Percentiles rank a stretch among this genome's conserved stretches.
Evolutionary conservation across 2,888 invertebrate genomes (phyloP).

Genomic region (Tiphia femorata): DNA sequence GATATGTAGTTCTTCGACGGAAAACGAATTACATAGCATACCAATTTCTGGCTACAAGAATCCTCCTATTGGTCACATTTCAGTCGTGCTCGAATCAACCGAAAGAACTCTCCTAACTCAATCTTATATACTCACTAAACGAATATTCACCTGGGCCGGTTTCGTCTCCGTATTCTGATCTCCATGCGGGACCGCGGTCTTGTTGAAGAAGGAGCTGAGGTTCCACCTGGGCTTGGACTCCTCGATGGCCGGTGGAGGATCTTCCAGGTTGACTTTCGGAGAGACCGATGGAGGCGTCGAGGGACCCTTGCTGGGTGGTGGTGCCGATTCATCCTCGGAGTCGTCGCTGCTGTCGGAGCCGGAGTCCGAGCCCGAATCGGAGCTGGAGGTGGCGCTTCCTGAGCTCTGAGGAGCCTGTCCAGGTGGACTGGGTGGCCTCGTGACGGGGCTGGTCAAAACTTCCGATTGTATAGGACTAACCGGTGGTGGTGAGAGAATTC

Average conservation of each 20-base stretch:
- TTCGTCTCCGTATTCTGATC: conserved; percentile 55
- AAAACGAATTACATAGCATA: too few relatives aligned
- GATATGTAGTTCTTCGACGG: too few relatives aligned
- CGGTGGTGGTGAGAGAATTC: conserved; percentile 42
- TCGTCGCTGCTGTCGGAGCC: conserved; percentile 74
- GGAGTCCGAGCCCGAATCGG: conserved; percentile 76
- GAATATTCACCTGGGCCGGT: conserved; percentile 48
- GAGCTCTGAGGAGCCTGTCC: conserved; percentile 70
- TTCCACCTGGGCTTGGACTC: conserved; percentile 69
- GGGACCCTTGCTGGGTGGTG: conserved; percentile 64
- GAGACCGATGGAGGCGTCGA: conserved; percentile 60
- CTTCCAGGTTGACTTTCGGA: conserved; percentile 51
- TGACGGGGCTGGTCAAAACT: conserved; percentile 20
- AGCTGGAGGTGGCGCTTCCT: conserved; percentile 74
- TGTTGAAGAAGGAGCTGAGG: conserved; percentile 64
- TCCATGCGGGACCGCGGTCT: conserved; percentile 52
- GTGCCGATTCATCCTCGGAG: conserved; percentile 68
- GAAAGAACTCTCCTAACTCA: background rate
- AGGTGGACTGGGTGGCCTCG: conserved; percentile 66
- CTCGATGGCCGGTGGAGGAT: conserved; percentile 65
- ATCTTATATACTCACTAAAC: background rate
- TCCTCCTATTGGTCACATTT: too few relatives aligned
- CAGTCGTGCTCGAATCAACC: too few relatives aligned
- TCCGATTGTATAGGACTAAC: conserved; percentile 31
- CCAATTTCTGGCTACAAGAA: too few relatives aligned